Evolutionary conservation across 2,888 invertebrate species (phyloP).

Genomic region (Hydraecia micacea): DNA sequence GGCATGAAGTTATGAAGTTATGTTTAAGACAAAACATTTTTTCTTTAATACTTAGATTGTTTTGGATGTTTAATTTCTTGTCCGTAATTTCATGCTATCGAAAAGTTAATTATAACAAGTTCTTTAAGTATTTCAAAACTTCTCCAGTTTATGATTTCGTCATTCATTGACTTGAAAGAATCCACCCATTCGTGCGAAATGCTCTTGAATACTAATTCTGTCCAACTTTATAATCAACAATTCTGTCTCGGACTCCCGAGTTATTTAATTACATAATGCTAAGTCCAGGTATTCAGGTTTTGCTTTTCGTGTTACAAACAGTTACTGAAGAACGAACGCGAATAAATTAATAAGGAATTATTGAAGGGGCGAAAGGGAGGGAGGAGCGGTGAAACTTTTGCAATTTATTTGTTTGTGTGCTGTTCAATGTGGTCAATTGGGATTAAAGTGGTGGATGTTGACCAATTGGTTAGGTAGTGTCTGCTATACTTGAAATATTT

Average conservation of each 20-base stretch:
- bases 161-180: neutral
- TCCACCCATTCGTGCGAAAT: too few species aligned
- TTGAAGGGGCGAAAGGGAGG: neutral
- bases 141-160: neutral
- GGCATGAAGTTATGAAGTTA: neutral
- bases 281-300: slow-evolving; percentile 14
- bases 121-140: neutral
- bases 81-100: neutral
- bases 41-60: neutral
- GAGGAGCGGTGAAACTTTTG: neutral
- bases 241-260: slow-evolving; percentile 1
- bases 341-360: slow-evolving; percentile 34
- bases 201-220: slow-evolving; percentile 24
- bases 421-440: slow-evolving; percentile 2
- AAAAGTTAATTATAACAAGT: neutral
- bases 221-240: neutral
- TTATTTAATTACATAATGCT: slow-evolving; percentile 24
- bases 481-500: too few species aligned
- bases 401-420: slow-evolving; percentile 16
- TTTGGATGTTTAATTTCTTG: neutral
- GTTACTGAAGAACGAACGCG: slow-evolving; percentile 42
- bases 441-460: neutral
- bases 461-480: neutral
- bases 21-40: neutral
- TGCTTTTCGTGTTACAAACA: slow-evolving; percentile 45